Percentiles rank a stretch among this genome's conserved stretches.
phyloP scores from a whole-genome alignment of 2,113 vertebrate genomes.

The Vireo altiloquus region DNA sequence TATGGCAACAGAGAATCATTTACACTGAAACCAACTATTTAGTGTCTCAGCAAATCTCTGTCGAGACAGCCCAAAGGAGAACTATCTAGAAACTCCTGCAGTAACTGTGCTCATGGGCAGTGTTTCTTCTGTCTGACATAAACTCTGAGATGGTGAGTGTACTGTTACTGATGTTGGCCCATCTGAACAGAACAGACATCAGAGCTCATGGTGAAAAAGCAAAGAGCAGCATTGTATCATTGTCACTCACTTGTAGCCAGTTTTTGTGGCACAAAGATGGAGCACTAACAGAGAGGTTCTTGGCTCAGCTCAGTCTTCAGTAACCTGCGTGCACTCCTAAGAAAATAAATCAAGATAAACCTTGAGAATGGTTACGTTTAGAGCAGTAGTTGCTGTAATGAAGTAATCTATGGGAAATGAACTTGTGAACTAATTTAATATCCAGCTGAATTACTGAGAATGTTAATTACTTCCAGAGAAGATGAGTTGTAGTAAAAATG shows the following conservation, averaged over 20 bases:
- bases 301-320: neutral
- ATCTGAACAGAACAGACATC: neutral
- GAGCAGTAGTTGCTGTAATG: neutral
- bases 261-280: neutral
- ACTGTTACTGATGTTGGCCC: neutral
- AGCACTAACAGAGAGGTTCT: neutral
- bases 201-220: neutral
- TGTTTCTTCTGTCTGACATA: neutral
- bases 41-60: neutral
- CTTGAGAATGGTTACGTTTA: neutral
- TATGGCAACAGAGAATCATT: neutral
- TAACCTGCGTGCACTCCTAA: neutral
- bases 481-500: neutral
- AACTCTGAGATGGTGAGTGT: neutral
- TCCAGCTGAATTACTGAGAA: neutral
- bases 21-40: neutral
- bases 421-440: neutral
- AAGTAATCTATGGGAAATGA: neutral
- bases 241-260: neutral
- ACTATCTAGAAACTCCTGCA: neutral
- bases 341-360: neutral
- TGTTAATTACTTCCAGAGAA: neutral
- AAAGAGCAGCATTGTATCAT: accelerated
- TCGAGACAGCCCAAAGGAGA: neutral
- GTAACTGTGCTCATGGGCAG: neutral